Base-by-base conservation (phyloP, 1,140 invertebrate species). In the Temnothorax longispinosus region DNA sequence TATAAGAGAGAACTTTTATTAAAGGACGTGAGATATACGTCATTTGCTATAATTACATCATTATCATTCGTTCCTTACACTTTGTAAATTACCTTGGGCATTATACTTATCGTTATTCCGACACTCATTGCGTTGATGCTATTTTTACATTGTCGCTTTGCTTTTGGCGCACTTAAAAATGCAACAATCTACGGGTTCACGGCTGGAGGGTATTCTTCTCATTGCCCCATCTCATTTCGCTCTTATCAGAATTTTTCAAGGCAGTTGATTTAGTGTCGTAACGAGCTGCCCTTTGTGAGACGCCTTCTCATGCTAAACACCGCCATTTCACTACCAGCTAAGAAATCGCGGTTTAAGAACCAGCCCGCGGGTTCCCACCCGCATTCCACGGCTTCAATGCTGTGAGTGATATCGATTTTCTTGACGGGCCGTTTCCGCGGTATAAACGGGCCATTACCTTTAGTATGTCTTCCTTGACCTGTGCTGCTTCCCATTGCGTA, bases 371-470 rank as follows among this genome's bases (percentile, higher is more conserved):
- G 72, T 90, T 88, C 85, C 72, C 82, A 88, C 64, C 64, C 62
- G 77, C 78, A 38, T 86, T 86, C 41, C 64, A 41, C 44, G 10
- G 85, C 52, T 58, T 74, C 69, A 85, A 76, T 81, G 71, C 76
- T 81, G 44, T 81, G 76, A 89, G 76, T 80, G 88, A 80, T 90
- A 89, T 89, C 88, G 88, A 90, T 89, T 89, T 89, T 87, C 80
- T 44, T 47, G 32, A 38, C 52, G 35, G n/a, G 60, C 67, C 60
- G 65, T 60, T 62, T 72, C 69, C 78, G 52, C 85, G 21, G 74
- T 88, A 71, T 78, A 88, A 86, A 86, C 86, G 81, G 44, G 44
- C 86, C 71, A 88, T 90, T 90, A 88, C 76, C 77, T 80, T 87
- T 85, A 52, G 56, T 84, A 86, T 71, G 65, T 88, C 88, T 89